These are phyloP conservation scores for Branchinecta lynchi DNA, from an alignment of 1,140 invertebrate species.

Conservation along the genomic window DNA sequence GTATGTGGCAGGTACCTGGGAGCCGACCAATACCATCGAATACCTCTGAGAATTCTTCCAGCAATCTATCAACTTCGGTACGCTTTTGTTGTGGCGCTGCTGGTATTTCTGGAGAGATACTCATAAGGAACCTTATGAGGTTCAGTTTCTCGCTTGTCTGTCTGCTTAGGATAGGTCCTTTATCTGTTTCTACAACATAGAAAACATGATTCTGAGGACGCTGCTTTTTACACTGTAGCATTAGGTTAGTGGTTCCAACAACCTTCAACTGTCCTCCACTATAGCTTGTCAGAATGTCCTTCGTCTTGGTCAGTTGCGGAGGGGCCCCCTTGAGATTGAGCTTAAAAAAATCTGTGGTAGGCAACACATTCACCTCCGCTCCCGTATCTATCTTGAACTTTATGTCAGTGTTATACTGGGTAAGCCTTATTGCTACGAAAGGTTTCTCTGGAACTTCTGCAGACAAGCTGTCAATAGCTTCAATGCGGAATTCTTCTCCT, in stretches of 20 bases:
- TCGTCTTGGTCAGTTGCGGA: neutral
- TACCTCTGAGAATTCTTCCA: no score
- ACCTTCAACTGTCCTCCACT: slow-evolving; percentile 5
- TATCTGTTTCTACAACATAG: slow-evolving; percentile 10
- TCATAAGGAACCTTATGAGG: no score
- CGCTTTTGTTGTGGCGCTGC: no score
- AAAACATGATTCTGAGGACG: slow-evolving; percentile 5
- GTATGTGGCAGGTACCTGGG: no score
- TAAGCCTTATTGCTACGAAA: slow-evolving; percentile 9
- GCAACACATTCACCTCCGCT: no score
- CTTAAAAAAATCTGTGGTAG: no score
- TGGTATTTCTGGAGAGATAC: no score
- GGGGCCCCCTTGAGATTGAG: no score
- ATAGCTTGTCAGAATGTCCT: slow-evolving; percentile 9
- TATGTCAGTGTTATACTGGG: slow-evolving; percentile 9
- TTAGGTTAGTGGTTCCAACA: slow-evolving; percentile 9
- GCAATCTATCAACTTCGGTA: no score
- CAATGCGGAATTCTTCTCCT: slow-evolving; percentile 5
- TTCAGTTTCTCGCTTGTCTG: no score
- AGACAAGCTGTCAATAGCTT: slow-evolving; percentile 6
- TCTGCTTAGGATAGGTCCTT: slow-evolving; percentile 6
- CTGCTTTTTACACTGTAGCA: slow-evolving; percentile 6
- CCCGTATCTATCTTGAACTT: slow-evolving; percentile 6
- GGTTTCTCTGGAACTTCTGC: slow-evolving; percentile 5
- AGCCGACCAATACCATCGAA: no score